Evolutionary conservation across 1,140 invertebrate species (phyloP).

Genomic region (Lordiphosa clarofinis): DNA sequence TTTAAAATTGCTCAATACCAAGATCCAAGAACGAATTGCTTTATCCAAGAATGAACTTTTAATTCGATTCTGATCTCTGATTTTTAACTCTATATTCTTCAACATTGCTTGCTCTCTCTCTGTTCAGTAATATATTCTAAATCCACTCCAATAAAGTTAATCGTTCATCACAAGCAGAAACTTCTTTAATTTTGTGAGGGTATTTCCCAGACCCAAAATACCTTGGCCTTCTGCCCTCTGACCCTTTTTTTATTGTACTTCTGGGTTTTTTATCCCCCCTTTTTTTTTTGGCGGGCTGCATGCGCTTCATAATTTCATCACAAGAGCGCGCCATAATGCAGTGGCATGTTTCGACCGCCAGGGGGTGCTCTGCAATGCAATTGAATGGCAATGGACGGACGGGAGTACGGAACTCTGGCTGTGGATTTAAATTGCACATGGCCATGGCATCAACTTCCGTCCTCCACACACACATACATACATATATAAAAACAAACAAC

Average conservation of each 20-base stretch:
- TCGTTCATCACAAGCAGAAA: background rate
- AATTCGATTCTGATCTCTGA: too few species aligned
- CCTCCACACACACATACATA: slow-evolving; percentile 21
- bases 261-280: background rate
- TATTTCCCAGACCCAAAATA: slow-evolving; percentile 43
- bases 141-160: too few species aligned
- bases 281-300: slow-evolving; percentile 9
- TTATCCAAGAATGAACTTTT: too few species aligned
- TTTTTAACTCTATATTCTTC: too few species aligned
- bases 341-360: slow-evolving; percentile 63
- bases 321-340: slow-evolving; percentile 69
- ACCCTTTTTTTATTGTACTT: slow-evolving; percentile 26
- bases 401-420: slow-evolving; percentile 31
- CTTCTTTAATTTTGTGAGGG: slow-evolving; percentile 3
- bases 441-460: slow-evolving; percentile 72
- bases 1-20: too few species aligned
- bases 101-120: too few species aligned
- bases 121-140: too few species aligned
- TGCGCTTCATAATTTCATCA: slow-evolving; percentile 76
- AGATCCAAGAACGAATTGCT: too few species aligned
- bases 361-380: slow-evolving; percentile 62
- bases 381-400: slow-evolving; percentile 59
- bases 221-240: slow-evolving; percentile 47
- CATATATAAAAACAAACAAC: slow-evolving; percentile 50
- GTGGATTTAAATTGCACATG: slow-evolving; percentile 77